phyloP scores from a whole-genome alignment of 2,888 invertebrate species.

The Eupeodes luniger region DNA sequence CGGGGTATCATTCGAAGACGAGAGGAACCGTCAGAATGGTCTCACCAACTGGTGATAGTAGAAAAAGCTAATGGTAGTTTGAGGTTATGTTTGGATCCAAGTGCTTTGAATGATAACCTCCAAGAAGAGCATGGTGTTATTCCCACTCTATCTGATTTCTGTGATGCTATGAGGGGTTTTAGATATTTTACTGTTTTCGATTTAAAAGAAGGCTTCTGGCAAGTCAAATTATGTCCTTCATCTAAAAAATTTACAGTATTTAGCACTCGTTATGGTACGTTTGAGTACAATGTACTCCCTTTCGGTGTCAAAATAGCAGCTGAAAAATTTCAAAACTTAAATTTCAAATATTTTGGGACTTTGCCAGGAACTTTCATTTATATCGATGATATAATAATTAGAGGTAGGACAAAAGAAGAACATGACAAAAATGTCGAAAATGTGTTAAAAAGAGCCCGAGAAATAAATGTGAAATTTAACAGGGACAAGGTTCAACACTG shows the following conservation, averaged over 20 bases:
- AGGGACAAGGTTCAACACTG: conserved; percentile 75
- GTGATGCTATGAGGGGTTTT: no score
- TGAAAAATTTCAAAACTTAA: conserved; percentile 21
- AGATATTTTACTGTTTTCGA: no score
- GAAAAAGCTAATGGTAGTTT: conserved; percentile 65
- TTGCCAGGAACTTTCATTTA: no score
- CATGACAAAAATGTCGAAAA: conserved; percentile 12
- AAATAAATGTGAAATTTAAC: conserved; percentile 32
- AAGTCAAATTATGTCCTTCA: no score
- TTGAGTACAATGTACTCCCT: no score
- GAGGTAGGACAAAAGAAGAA: conserved; percentile 15
- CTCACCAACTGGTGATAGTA: conserved; percentile 61
- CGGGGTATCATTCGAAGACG: conserved; percentile 66
- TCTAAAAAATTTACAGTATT: no score
- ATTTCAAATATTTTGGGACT: no score
- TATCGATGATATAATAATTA: conserved; percentile 38
- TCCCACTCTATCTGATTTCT: no score
- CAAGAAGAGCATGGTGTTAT: no score
- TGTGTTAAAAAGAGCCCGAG: conserved; percentile 6
- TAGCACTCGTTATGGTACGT: no score
- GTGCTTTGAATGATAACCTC: conserved; percentile 77
- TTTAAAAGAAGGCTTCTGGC: no score
- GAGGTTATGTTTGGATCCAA: conserved; percentile 62
- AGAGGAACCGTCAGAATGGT: conserved; percentile 40
- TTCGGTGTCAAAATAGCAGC: conserved; percentile 58